Conservation (phyloP, 2,888 invertebrate species). For the Phoronis australis region DNA sequence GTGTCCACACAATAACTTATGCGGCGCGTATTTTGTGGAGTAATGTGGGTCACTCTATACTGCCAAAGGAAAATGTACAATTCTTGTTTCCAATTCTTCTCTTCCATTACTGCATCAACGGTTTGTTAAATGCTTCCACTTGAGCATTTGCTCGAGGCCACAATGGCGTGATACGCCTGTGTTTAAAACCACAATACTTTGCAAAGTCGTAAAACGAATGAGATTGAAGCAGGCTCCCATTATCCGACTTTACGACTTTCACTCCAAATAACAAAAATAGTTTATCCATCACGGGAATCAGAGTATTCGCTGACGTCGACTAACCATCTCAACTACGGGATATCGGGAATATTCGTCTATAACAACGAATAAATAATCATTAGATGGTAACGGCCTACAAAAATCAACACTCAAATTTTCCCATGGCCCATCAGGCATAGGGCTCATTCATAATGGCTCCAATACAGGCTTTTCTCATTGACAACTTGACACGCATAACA, state of each 20-base stretch:
- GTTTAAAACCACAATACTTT: not conserved
- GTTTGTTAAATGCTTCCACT: slow-evolving; percentile 3
- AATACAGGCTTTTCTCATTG: too few species aligned
- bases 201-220: not conserved
- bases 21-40: slow-evolving; percentile 1
- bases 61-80: slow-evolving; percentile 1
- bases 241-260: slow-evolving; percentile 1
- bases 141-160: slow-evolving; percentile 2
- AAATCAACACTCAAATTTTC: slow-evolving; percentile 3
- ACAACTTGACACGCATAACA: too few species aligned
- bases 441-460: too few species aligned
- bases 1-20: not conserved
- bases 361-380: slow-evolving; percentile 1
- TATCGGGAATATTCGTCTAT: slow-evolving; percentile 2
- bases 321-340: slow-evolving; percentile 1
- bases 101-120: slow-evolving; percentile 1
- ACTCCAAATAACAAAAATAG: not conserved
- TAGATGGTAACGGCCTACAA: slow-evolving; percentile 1
- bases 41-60: slow-evolving; percentile 1
- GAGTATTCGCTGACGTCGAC: not conserved
- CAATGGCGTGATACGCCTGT: not conserved
- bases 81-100: slow-evolving; percentile 1
- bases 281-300: slow-evolving; percentile 3
- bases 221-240: slow-evolving; percentile 1
- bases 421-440: slow-evolving; percentile 4